Conservation (phyloP, 2,888 invertebrate genomes). For the Rhynchonema sp. region DNA sequence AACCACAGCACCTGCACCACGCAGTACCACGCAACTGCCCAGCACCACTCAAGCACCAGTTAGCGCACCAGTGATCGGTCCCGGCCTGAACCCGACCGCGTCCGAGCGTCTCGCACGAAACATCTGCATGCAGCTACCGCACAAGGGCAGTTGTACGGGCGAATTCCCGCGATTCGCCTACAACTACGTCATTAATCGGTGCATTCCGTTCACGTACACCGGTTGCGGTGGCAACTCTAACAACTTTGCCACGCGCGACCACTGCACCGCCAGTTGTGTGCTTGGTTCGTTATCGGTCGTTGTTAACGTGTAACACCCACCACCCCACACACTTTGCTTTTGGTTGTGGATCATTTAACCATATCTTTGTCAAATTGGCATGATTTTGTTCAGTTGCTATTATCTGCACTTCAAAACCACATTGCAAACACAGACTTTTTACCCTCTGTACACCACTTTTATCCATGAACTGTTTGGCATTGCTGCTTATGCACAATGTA, state of each 20-base stretch:
- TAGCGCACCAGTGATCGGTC: background rate
- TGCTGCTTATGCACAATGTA: too few species aligned
- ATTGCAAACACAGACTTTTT: background rate
- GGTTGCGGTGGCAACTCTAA: background rate
- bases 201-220: background rate
- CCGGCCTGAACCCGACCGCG: background rate
- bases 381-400: too few species aligned
- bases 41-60: background rate
- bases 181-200: background rate
- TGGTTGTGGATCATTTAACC: too few species aligned
- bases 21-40: background rate
- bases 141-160: background rate
- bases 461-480: too few species aligned
- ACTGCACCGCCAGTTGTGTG: background rate
- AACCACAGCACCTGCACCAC: background rate
- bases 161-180: background rate
- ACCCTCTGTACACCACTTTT: too few species aligned
- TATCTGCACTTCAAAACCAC: too few species aligned
- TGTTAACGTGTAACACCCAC: background rate
- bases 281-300: background rate
- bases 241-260: background rate
- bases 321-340: background rate
- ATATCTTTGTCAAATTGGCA: too few species aligned
- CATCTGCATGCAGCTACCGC: background rate
- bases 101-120: background rate